A percentile compares a stretch with the other conserved stretches of the same genome.
These are phyloP conservation scores for Oceanodroma tethys DNA, from an alignment of 2,113 vertebrate genomes.

Conservation along the genomic window DNA sequence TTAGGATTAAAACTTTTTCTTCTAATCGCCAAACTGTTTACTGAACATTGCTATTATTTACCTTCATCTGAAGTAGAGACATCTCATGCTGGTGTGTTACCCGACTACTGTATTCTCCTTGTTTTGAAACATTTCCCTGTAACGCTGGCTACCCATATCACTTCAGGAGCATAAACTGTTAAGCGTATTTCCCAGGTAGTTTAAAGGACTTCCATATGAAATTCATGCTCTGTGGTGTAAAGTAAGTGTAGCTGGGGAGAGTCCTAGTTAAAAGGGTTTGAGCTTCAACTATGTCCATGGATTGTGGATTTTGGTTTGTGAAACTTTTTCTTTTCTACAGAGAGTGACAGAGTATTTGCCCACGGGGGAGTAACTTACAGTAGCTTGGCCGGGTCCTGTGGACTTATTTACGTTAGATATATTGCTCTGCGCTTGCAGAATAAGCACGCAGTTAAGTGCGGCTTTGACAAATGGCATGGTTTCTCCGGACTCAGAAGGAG, in stretches of 20 bases:
- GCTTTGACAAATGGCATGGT: conserved; percentile 38
- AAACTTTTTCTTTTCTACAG: not conserved
- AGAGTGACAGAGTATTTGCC: not conserved
- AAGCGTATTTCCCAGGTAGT: not conserved
- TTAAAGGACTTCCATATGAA: not conserved
- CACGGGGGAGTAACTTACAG: not conserved
- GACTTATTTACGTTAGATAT: not conserved
- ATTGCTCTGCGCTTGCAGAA: not conserved
- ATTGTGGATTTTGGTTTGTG: not conserved
- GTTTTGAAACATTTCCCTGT: not conserved
- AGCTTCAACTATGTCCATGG: not conserved
- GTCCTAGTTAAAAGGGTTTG: not conserved
- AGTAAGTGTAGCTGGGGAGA: not conserved
- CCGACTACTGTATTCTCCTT: not conserved
- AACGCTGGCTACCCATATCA: accelerated
- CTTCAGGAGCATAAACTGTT: not conserved
- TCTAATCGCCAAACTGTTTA: not conserved
- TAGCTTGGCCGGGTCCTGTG: not conserved
- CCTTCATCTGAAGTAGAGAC: not conserved
- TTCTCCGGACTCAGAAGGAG: not conserved
- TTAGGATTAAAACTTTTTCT: not conserved
- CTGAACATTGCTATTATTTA: not conserved
- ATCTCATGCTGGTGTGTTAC: not conserved
- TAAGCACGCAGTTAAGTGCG: not conserved
- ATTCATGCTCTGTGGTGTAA: not conserved